Conservation (phyloP, 2,797 vertebrate genomes). For the Lycodopsis pacificus region DNA sequence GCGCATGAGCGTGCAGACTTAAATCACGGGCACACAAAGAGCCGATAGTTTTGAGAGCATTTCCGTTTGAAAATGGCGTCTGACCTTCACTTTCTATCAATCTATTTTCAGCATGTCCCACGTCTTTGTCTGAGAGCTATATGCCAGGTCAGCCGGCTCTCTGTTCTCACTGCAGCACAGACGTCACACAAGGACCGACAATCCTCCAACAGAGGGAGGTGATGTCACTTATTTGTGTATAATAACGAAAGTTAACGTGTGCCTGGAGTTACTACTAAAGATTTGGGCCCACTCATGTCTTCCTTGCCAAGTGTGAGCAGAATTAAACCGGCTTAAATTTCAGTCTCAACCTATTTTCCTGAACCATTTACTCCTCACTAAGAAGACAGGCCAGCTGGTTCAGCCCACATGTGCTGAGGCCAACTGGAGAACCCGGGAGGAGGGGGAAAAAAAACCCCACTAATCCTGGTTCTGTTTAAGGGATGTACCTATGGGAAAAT, state of each 20-base stretch:
- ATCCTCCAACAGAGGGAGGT: constrained; percentile 6
- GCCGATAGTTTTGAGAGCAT: neutral
- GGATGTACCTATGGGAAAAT: constrained; percentile 9
- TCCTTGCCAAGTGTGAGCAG: constrained; percentile 12
- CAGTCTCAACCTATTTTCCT: constrained; percentile 21
- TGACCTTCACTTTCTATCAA: constrained; percentile 25
- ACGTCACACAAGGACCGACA: constrained; percentile 28
- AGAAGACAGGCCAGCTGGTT: constrained; percentile 11
- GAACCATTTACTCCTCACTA: constrained; percentile 13
- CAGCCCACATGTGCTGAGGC: constrained; percentile 13
- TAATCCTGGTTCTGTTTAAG: neutral
- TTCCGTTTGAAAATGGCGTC: neutral
- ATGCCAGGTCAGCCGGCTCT: constrained; percentile 30
- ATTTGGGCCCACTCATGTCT: constrained; percentile 11
- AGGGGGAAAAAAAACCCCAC: constrained; percentile 2
- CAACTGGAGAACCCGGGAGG: constrained; percentile 23
- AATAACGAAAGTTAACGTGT: neutral
- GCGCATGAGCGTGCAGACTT: neutral
- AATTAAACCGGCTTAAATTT: constrained; percentile 14
- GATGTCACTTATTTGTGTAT: constrained; percentile 23
- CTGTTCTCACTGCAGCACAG: constrained; percentile 34
- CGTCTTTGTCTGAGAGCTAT: constrained; percentile 24
- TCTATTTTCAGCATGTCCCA: constrained; percentile 25
- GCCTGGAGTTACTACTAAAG: constrained; percentile 9
- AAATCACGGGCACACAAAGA: neutral